Percentiles rank a stretch among this genome's conserved stretches.
These are phyloP conservation scores for Rhizomys pruinosus DNA, from an alignment of 2,113 vertebrate genomes.

Conservation along the genomic window DNA sequence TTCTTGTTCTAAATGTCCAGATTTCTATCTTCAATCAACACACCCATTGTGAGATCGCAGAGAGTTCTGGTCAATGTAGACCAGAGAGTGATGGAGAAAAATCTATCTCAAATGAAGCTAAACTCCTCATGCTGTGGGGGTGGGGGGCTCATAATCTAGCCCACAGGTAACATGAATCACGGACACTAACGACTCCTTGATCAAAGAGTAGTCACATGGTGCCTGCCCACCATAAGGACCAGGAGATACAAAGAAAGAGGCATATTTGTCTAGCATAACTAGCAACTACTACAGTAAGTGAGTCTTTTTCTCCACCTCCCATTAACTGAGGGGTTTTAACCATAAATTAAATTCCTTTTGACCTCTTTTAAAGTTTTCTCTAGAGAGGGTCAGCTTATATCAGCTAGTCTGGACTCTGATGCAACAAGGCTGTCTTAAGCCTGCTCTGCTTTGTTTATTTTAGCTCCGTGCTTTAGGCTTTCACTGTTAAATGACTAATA, in stretches of 20 bases:
- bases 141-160: neutral
- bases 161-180: neutral
- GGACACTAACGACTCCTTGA: neutral
- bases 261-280: neutral
- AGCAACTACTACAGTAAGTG: neutral
- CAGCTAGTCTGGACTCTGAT: neutral
- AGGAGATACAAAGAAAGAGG: neutral
- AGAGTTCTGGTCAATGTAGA: neutral
- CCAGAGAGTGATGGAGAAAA: neutral
- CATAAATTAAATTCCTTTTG: conserved; percentile 2
- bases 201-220: neutral
- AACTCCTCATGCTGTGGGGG: neutral
- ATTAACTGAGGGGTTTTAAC: neutral
- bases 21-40: neutral
- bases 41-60: neutral
- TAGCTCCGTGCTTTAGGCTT: neutral
- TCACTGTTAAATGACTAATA: conserved; percentile 10
- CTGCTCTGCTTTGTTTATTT: neutral
- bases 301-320: neutral
- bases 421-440: neutral
- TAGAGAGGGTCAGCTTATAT: neutral
- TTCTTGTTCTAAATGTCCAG: neutral
- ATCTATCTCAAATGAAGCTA: neutral
- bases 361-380: neutral
- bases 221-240: neutral